phyloP scores from a whole-genome alignment of 23 tunicate genomes.

The Clavelina lepadiformis region DNA sequence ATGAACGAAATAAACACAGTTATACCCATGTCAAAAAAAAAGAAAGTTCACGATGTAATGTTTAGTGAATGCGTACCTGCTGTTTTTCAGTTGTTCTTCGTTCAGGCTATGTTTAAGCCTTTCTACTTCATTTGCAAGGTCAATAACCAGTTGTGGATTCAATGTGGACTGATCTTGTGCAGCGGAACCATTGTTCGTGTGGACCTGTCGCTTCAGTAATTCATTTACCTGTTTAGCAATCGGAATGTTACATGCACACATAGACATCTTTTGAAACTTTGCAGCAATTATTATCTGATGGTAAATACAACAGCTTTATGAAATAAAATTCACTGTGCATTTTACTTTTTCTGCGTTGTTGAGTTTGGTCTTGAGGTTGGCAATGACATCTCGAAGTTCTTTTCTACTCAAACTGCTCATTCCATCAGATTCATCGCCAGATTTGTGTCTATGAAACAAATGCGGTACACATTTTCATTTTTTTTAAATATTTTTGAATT shows the following conservation, averaged over 20 bases:
- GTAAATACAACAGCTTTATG: no score
- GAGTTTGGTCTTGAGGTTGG: conserved; percentile 57
- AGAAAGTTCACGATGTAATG: no score
- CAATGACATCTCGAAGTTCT: conserved; percentile 58
- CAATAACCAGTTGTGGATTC: conserved; percentile 28
- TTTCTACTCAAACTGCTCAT: conserved; percentile 64
- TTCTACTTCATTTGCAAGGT: conserved; percentile 49
- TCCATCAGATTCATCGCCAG: conserved; percentile 88
- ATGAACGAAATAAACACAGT: no score
- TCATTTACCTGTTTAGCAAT: conserved; percentile 36
- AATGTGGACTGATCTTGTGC: not conserved
- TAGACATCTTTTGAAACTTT: not conserved
- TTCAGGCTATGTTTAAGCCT: conserved; percentile 42
- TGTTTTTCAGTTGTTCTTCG: no score
- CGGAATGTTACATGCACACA: not conserved
- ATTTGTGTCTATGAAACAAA: conserved; percentile 22
- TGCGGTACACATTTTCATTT: no score
- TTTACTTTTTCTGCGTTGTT: conserved; percentile 76
- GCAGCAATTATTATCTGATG: no score
- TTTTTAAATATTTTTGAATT: no score
- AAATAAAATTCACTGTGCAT: not conserved
- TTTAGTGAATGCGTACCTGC: no score
- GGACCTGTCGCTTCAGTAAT: conserved; percentile 19
- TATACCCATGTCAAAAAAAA: no score
- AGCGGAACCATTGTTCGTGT: not conserved